A percentile compares a stretch with the other conserved stretches of the same genome.
phyloP scores from a whole-genome alignment of 1,140 invertebrate genomes.

The Cataglyphis hispanica region DNA sequence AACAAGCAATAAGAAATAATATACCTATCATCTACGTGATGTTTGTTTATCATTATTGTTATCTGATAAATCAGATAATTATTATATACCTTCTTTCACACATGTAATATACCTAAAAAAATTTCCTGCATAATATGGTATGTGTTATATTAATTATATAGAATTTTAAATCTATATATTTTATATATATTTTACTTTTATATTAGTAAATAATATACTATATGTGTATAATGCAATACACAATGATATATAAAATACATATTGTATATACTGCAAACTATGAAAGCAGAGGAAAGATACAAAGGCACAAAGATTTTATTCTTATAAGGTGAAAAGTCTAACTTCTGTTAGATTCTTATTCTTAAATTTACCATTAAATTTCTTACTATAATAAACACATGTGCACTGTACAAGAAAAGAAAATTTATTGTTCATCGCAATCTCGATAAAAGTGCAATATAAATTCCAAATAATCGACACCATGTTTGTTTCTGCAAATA shows the following conservation, averaged over 20 bases:
- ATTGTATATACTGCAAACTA: conserved; percentile 50
- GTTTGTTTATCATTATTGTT: conserved; percentile 19
- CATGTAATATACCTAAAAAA: conserved; percentile 15
- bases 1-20: not conserved
- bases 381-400: not conserved
- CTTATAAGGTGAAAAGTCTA: conserved; percentile 30
- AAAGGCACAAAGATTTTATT: conserved; percentile 67
- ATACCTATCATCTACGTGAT: conserved; percentile 27
- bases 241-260: conserved; percentile 69
- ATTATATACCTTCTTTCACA: not conserved
- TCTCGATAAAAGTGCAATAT: conserved; percentile 83
- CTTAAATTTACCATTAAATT: conserved; percentile 35
- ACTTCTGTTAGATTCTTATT: conserved; percentile 16
- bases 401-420: conserved; percentile 3
- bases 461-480: conserved; percentile 83
- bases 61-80: conserved; percentile 19
- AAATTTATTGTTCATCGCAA: conserved; percentile 81
- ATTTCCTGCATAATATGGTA: conserved; percentile 5
- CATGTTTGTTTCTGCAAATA: conserved; percentile 83
- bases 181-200: conserved; percentile 31
- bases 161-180: conserved; percentile 24
- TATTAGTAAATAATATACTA: conserved; percentile 51
- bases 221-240: conserved; percentile 12
- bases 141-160: conserved; percentile 12
- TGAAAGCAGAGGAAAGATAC: conserved; percentile 55